Conservation (phyloP, 2,888 invertebrate genomes). For the Scaptomyza tumidula region DNA sequence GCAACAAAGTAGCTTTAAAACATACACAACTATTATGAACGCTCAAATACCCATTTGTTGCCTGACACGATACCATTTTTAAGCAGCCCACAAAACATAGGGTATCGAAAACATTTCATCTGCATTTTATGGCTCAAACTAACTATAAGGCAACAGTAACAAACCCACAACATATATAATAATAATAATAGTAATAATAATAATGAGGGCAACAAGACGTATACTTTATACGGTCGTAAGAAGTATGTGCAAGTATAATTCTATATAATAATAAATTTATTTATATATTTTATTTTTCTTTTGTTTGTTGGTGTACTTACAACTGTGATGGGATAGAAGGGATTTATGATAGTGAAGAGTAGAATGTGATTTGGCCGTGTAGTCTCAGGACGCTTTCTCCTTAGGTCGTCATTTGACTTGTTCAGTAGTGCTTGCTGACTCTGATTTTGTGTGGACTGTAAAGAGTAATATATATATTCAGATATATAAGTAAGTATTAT, state of each 20-base stretch:
- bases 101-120: background rate
- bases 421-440: conserved; percentile 83
- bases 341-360: conserved; percentile 98
- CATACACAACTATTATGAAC: background rate
- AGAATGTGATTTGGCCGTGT: conserved; percentile 98
- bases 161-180: conserved; percentile 10
- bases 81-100: background rate
- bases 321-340: conserved; percentile 99
- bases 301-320: conserved; percentile 88
- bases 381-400: conserved; percentile 91
- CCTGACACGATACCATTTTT: background rate
- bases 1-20: conserved; percentile 50
- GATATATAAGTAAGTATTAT: conserved; percentile 40
- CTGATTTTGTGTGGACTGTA: conserved; percentile 83
- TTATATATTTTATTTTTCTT: background rate
- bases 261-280: conserved; percentile 25
- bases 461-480: conserved; percentile 49
- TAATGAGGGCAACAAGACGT: conserved; percentile 9
- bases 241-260: conserved; percentile 8
- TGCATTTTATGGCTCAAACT: conserved; percentile 4
- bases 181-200: conserved; percentile 18
- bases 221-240: background rate
- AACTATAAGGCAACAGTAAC: background rate
- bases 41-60: background rate
- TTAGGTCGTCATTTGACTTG: conserved; percentile 87